Base-by-base conservation (phyloP, 2,888 invertebrate species). In the Pseudoips prasinana region DNA sequence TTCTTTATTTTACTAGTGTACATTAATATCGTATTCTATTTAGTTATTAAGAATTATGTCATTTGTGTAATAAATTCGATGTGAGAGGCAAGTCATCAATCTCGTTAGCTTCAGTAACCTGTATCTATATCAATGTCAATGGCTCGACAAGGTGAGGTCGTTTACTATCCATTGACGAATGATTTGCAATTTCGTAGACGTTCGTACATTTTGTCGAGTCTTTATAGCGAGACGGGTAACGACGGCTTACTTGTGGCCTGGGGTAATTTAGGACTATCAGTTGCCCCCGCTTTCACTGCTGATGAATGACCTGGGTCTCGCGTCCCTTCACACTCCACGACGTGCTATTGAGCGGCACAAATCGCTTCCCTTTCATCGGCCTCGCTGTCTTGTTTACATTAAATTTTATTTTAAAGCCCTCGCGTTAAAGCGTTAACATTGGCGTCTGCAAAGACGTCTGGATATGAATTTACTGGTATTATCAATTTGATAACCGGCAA, bases 351-450 rank as follows among this genome's bases (percentile, higher is more conserved):
- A 68, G 58, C 63, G 64, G 53, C 66, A 73, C 73, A 75, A 73
- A 82, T 76, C 70, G 71, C 76, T 80, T 78, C 73, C 67, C 67
- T 80, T 83, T 81, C 79, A 75, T 68, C 71, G 73, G 67, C 66
- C 64, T 66, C 58, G 58, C 68, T 62, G 63, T 66, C 69, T 69
- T 73, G 75, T 81, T 79, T 75, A 73, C 69, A 66, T 56, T 67
- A 68, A 73, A 69, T 69, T 66, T 64, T 61, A 51, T 56, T 47
- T 46, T 72, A 61, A 68, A 73, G 63, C 58, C 61, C 61, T 61
- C 65, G 73, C 59, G 69, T 78, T 76, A 78, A 72, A 54, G 67
- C 73, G 77, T 73, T 74, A 66, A 61, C 61, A 38, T 58, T 55
- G 51, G 58, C 51, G 46, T 58, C 47, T 52, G 42, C 43, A 32